Conservation (phyloP, 2,113 vertebrate genomes). For the Apodemus speciosus region DNA sequence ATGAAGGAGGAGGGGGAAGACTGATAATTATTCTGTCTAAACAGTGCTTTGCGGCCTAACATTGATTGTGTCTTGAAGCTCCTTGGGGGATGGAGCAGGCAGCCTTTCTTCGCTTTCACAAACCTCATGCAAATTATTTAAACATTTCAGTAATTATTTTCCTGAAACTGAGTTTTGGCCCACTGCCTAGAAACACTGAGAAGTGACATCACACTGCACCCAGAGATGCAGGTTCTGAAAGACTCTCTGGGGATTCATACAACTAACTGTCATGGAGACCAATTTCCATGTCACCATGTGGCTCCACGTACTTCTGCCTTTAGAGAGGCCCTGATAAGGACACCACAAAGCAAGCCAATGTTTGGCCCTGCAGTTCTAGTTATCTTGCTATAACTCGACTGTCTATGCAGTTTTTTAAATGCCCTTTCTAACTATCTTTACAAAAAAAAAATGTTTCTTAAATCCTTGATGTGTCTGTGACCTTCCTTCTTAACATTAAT, state of each 20-base stretch:
- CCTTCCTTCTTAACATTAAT: slow-evolving; percentile 47
- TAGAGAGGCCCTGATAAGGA: slow-evolving; percentile 66
- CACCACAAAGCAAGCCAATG: slow-evolving; percentile 49
- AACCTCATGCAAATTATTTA: slow-evolving; percentile 80
- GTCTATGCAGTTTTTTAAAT: slow-evolving; percentile 65
- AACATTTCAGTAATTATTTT: slow-evolving; percentile 81
- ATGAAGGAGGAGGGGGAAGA: slow-evolving; percentile 74
- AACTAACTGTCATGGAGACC: slow-evolving; percentile 58
- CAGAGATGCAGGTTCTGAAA: slow-evolving; percentile 57
- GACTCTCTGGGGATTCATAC: slow-evolving; percentile 52
- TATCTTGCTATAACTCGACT: slow-evolving; percentile 69
- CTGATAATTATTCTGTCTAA: slow-evolving; percentile 80
- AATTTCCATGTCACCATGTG: slow-evolving; percentile 66
- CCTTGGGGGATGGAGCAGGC: slow-evolving; percentile 73
- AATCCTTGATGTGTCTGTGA: slow-evolving; percentile 63
- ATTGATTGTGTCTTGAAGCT: slow-evolving; percentile 77
- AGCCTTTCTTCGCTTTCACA: slow-evolving; percentile 73
- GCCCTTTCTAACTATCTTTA: slow-evolving; percentile 58
- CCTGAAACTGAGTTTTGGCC: slow-evolving; percentile 76
- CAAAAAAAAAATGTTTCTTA: slow-evolving; percentile 71
- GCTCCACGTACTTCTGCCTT: slow-evolving; percentile 50
- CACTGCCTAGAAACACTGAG: slow-evolving; percentile 75
- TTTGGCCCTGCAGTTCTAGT: slow-evolving; percentile 67
- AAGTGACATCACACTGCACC: slow-evolving; percentile 77
- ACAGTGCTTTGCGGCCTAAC: slow-evolving; percentile 78